These are phyloP conservation scores for Hemicordylus capensis DNA, from an alignment of 2,113 vertebrate genomes.

Conservation along the genomic window DNA sequence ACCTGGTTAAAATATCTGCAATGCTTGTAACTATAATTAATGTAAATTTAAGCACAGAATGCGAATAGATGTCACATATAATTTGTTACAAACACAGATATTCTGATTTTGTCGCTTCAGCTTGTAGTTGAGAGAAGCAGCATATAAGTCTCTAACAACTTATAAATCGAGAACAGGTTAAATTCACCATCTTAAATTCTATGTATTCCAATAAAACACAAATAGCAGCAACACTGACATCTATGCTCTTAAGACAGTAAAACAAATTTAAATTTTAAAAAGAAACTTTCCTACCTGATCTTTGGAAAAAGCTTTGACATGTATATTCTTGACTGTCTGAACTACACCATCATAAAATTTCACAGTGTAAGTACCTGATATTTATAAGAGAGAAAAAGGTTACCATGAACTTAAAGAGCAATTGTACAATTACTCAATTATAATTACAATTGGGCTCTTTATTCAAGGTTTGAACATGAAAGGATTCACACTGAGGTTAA, in stretches of 20 bases:
- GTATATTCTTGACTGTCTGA: constrained; percentile 95
- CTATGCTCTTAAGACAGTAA: not conserved
- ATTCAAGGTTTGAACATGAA: not conserved
- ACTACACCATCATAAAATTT: constrained; percentile 97
- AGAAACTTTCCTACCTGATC: constrained; percentile 81
- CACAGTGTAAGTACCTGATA: constrained; percentile 94
- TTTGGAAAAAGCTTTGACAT: constrained; percentile 92
- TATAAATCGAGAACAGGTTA: not conserved
- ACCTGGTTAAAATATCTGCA: not conserved
- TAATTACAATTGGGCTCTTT: too few species aligned
- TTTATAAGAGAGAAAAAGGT: constrained; percentile 65
- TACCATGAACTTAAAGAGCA: not conserved
- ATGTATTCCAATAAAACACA: not conserved
- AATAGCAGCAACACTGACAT: not conserved
- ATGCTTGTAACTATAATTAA: not conserved
- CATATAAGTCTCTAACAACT: not conserved
- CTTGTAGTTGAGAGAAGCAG: not conserved
- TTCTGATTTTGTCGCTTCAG: not conserved
- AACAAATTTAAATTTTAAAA: not conserved
- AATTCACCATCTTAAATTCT: not conserved
- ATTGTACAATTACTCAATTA: not conserved
- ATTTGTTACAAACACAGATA: not conserved
- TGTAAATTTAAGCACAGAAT: too few species aligned
- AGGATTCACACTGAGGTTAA: not conserved
- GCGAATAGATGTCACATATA: not conserved